These are phyloP conservation scores for Lepidochrysops patricia DNA, from an alignment of 2,888 invertebrate species.

Conservation along the genomic window DNA sequence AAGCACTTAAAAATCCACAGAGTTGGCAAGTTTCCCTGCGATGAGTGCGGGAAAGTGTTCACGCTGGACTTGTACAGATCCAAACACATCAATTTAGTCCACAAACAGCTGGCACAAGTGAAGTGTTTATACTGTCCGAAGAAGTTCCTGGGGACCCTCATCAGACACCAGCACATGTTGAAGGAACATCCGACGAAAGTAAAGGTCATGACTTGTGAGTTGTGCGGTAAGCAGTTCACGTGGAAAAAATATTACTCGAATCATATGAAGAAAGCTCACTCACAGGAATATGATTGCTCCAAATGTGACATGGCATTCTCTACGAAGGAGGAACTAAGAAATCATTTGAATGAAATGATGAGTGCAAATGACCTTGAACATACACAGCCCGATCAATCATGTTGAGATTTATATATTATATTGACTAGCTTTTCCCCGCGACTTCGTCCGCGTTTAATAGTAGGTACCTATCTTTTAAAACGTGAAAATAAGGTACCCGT, in stretches of 20 bases:
- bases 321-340: constrained; percentile 27
- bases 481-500: too few species aligned
- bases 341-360: constrained; percentile 26
- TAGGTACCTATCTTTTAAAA: too few species aligned
- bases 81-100: constrained; percentile 40
- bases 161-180: constrained; percentile 36
- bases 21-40: constrained; percentile 50
- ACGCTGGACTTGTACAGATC: constrained; percentile 37
- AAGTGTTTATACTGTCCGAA: constrained; percentile 43
- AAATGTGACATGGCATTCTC: constrained; percentile 31
- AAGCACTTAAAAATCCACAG: constrained; percentile 57
- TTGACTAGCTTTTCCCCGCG: too few species aligned
- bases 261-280: constrained; percentile 51
- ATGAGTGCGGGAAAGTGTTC: constrained; percentile 59
- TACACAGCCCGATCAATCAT: background rate
- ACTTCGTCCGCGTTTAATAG: too few species aligned
- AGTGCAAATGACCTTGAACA: background rate
- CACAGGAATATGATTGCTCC: constrained; percentile 35
- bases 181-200: constrained; percentile 38
- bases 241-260: constrained; percentile 52
- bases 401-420: too few species aligned
- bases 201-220: constrained; percentile 33
- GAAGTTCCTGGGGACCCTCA: constrained; percentile 30
- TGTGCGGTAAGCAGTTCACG: constrained; percentile 51
- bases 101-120: constrained; percentile 29